Base-by-base conservation (phyloP, 2,797 vertebrate species). In the Taeniopygia guttata region DNA sequence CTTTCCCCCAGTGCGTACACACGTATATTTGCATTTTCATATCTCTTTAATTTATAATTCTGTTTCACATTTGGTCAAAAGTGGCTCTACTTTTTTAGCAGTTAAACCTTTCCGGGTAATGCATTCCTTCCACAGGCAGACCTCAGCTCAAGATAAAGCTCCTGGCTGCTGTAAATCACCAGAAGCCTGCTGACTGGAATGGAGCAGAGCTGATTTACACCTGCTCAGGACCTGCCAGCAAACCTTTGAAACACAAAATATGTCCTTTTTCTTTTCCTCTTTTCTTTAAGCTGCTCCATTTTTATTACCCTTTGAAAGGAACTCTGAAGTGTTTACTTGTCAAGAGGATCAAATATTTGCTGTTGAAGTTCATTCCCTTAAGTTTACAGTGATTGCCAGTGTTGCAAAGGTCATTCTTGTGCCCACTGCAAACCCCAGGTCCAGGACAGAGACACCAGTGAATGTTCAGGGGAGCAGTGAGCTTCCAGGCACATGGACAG, bases 231-330 rank as follows among this genome's bases (percentile, higher is more conserved):
- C 40, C 32, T 87, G 74, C 49, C 86, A 87, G 69, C 8, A 74
- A 91, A 63, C 48, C 82, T 30, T 58, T 69, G 59, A 78, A 82
- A 95, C 17, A 93, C 63, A 82, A 94, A 93, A 64, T n/a, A 72
- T 27, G 48, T 36, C 36, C 38, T 79, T 94, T 56, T 67, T 7
- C 21, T 64, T 73, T 77, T 54, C 21, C 15, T 52, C 43, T 75
- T 84, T 70, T 48, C 81, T 90, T 87, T 73, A 88, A 87, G 66
- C 43, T 36, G 54, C 66, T 76, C 79, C 30, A 36, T 59, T 93
- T 92, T 94, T 89, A 91, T 72, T 79, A 81, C 54, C 34, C 59
- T 87, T 83, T 64, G 72, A 89, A 84, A 85, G 40, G 72, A 85
- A 51, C 63, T 89, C 52, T 63, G 13, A 78, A 83, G 76, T 27